phyloP scores from a whole-genome alignment of 2,797 vertebrate species.

The Erithacus rubecula region DNA sequence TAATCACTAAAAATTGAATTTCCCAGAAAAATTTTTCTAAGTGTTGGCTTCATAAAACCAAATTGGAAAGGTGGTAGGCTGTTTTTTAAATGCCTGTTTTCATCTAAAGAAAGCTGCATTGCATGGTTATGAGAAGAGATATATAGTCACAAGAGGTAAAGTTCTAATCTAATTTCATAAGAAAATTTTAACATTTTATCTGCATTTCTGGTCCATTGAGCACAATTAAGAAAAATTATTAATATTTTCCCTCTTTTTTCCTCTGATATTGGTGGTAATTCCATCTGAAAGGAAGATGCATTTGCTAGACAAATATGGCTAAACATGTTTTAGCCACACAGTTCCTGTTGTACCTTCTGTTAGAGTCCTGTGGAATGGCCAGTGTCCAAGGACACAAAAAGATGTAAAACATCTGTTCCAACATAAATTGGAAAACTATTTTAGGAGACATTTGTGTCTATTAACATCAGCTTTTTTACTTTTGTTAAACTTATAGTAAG shows the following conservation, averaged over 20 bases:
- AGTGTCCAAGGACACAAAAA: conserved; percentile 40
- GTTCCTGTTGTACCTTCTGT: background rate
- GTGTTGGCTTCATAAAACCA: background rate
- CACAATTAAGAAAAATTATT: background rate
- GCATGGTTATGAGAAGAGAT: background rate
- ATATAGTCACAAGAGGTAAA: background rate
- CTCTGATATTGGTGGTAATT: background rate
- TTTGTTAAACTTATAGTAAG: conserved; percentile 37
- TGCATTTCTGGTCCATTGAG: background rate
- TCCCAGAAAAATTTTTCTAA: background rate
- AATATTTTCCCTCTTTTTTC: background rate
- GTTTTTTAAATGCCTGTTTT: background rate
- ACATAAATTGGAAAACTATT: conserved; percentile 55
- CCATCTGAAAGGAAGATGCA: background rate
- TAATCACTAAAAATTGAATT: background rate
- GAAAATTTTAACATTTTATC: background rate
- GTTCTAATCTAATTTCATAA: background rate
- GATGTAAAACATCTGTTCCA: conserved; percentile 45
- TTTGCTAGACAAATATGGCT: conserved; percentile 6
- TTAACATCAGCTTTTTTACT: conserved; percentile 50
- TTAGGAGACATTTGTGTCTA: conserved; percentile 23
- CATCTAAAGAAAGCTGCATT: background rate
- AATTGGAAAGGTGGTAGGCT: background rate
- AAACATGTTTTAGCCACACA: background rate
- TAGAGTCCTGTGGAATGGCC: conserved; percentile 31